phyloP scores from a whole-genome alignment of 2,888 invertebrate genomes.

The Agrilus mali region DNA sequence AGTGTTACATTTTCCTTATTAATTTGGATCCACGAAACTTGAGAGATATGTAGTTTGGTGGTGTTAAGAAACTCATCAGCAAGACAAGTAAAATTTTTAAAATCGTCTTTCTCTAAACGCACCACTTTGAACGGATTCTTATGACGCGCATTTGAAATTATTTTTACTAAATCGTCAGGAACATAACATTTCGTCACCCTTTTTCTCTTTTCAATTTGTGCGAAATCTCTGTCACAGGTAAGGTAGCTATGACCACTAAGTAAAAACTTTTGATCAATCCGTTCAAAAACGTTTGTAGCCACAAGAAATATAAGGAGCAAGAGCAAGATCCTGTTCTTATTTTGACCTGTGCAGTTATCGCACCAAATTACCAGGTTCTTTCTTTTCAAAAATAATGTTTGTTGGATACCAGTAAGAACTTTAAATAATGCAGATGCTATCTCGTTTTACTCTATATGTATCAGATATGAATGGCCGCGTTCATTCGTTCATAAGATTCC shows the following conservation, averaged over 20 bases:
- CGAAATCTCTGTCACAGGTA: neutral
- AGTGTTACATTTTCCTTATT: too few species aligned
- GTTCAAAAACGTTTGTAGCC: neutral
- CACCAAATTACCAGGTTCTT: neutral
- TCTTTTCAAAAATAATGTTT: conserved; percentile 1
- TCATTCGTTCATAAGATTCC: too few species aligned
- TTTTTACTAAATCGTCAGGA: neutral
- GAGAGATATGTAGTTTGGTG: too few species aligned
- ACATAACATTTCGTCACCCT: neutral
- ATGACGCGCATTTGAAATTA: neutral
- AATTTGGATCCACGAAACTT: too few species aligned
- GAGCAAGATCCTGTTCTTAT: neutral
- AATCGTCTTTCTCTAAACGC: neutral
- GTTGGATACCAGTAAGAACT: neutral
- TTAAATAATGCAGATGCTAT: neutral
- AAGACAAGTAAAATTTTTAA: neutral
- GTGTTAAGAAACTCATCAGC: too few species aligned
- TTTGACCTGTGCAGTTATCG: neutral
- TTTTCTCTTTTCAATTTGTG: neutral
- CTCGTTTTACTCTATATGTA: too few species aligned
- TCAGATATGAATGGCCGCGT: too few species aligned
- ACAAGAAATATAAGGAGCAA: neutral
- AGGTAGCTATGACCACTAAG: neutral
- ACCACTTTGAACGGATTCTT: neutral
- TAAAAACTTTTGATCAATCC: neutral